Conservation (phyloP, 1,140 invertebrate species). For the Nilaparvata lugens region DNA sequence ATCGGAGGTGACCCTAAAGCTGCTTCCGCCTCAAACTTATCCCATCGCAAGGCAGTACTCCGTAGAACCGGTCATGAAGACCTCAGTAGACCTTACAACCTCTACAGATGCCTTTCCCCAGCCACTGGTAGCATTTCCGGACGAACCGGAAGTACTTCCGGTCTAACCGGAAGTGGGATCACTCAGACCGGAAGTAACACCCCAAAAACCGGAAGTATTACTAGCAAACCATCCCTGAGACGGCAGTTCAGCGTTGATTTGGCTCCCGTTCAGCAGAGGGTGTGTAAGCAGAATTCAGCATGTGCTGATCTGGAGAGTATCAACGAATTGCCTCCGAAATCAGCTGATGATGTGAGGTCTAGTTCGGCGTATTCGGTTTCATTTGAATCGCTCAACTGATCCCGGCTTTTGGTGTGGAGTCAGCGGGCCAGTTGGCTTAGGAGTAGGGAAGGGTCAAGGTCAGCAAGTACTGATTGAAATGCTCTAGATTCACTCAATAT, state of each 20-base stretch:
- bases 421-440: too few relatives aligned
- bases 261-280: conserved; percentile 42
- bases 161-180: not conserved
- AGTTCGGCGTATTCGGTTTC: too few relatives aligned
- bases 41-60: too few relatives aligned
- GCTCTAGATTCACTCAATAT: too few relatives aligned
- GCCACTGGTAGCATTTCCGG: conserved; percentile 40
- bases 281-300: conserved; percentile 60
- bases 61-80: conserved; percentile 40
- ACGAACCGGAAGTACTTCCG: not conserved
- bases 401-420: too few relatives aligned
- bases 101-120: conserved; percentile 60
- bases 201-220: not conserved
- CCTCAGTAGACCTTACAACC: conserved; percentile 59
- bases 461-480: too few relatives aligned
- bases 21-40: too few relatives aligned
- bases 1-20: not conserved
- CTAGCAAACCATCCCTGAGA: conserved; percentile 33
- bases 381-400: too few relatives aligned
- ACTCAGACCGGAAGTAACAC: not conserved
- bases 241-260: conserved; percentile 61
- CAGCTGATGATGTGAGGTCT: too few relatives aligned
- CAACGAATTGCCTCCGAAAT: conserved; percentile 41
- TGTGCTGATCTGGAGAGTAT: conserved; percentile 61
- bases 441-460: too few relatives aligned